Percentiles rank a stretch among this genome's conserved stretches.
phyloP scores from a whole-genome alignment of 2,888 invertebrate species.

The Periphyllus acericola region DNA sequence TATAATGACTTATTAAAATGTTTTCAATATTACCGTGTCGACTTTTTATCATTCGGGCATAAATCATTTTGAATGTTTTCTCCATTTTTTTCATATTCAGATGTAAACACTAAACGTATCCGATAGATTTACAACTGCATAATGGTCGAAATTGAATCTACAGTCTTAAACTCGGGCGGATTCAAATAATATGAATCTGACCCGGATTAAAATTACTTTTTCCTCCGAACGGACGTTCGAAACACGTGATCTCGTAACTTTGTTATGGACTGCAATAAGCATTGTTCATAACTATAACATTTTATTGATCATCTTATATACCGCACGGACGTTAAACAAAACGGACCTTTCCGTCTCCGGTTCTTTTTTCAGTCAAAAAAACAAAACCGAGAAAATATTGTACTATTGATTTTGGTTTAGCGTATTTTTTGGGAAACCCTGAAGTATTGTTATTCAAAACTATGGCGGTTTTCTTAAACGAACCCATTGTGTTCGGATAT shows the following conservation, averaged over 20 bases:
- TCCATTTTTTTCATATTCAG: background rate
- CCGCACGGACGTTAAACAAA: conserved; percentile 17
- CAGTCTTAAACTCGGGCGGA: conserved; percentile 5
- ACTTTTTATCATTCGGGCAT: background rate
- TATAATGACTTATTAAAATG: background rate
- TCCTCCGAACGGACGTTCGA: conserved; percentile 9
- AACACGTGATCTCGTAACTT: conserved; percentile 49
- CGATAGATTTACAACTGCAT: conserved; percentile 18
- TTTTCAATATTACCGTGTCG: background rate
- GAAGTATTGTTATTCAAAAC: conserved; percentile 13
- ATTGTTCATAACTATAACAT: conserved; percentile 47
- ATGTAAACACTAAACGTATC: background rate
- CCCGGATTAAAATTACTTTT: conserved; percentile 51
- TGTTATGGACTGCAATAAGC: conserved; percentile 32
- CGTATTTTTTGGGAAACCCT: background rate
- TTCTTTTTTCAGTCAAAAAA: conserved; percentile 3
- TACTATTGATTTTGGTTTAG: conserved; percentile 24
- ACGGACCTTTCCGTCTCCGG: conserved; percentile 23
- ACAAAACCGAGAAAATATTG: background rate
- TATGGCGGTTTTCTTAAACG: background rate
- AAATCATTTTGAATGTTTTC: background rate
- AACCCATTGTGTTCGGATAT: conserved; percentile 8
- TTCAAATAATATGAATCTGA: conserved; percentile 42
- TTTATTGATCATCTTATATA: conserved; percentile 46
- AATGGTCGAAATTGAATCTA: conserved; percentile 24